Evolutionary conservation across 2,888 invertebrate species (phyloP).

Genomic region (Eupithecia abbreviata): DNA sequence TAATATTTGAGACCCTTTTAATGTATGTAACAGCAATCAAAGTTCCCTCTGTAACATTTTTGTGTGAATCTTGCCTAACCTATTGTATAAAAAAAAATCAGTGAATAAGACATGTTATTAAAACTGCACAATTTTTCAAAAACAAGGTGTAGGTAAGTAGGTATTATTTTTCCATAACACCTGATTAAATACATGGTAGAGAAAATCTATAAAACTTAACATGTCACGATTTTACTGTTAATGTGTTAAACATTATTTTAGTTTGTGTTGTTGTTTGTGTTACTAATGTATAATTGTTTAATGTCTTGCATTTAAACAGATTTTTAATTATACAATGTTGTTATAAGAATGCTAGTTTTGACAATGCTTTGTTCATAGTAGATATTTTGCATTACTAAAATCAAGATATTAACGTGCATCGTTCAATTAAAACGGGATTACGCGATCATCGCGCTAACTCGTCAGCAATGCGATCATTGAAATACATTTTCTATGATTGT

Average conservation of each 20-base stretch:
- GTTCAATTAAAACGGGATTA: neutral
- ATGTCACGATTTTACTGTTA: neutral
- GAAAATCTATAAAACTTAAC: neutral
- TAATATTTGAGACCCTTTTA: neutral
- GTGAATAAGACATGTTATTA: neutral
- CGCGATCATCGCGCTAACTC: neutral
- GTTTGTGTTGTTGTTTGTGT: neutral
- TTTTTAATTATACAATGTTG: too few relatives aligned
- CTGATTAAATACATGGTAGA: neutral
- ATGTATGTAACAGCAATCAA: neutral
- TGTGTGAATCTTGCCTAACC: neutral
- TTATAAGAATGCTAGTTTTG: neutral
- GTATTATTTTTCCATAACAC: neutral
- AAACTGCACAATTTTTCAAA: neutral
- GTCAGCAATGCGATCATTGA: neutral
- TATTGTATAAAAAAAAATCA: neutral
- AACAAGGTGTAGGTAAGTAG: neutral
- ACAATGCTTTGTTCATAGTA: too few relatives aligned
- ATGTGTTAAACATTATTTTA: neutral
- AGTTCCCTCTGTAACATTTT: neutral
- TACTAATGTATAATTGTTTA: neutral
- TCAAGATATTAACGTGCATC: neutral
- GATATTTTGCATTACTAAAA: too few relatives aligned
- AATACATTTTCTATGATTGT: neutral
- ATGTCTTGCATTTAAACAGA: neutral